These are phyloP conservation scores for Nephrotoma appendiculata DNA, from an alignment of 2,888 invertebrate genomes.

Conservation along the genomic window DNA sequence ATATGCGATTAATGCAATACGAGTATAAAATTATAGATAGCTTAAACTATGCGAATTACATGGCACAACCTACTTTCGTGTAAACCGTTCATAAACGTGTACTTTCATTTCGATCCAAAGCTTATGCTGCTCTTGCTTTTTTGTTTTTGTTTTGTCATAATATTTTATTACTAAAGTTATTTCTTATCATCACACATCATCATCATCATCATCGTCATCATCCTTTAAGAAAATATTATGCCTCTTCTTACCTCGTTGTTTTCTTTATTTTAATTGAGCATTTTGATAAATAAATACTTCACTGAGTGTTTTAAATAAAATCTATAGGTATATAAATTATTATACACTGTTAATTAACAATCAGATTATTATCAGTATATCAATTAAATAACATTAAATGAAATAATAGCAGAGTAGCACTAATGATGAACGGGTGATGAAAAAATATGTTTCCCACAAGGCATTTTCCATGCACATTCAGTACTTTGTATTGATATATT, in stretches of 20 bases:
- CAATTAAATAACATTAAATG: not conserved
- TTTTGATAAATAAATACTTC: not conserved
- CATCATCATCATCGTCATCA: not conserved
- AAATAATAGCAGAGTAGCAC: not conserved
- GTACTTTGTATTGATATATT: not conserved
- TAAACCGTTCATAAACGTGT: not conserved
- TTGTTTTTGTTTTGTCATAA: not conserved
- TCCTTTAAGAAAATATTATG: not conserved
- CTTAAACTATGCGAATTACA: not conserved
- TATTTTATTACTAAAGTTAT: not conserved
- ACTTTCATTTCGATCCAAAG: not conserved
- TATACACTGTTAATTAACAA: not conserved
- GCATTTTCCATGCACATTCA: too few species aligned
- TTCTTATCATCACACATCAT: not conserved
- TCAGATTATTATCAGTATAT: not conserved
- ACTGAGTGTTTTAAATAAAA: not conserved
- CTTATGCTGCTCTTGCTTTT: not conserved
- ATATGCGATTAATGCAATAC: not conserved
- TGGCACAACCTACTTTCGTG: not conserved
- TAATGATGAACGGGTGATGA: not conserved
- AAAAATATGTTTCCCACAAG: too few species aligned
- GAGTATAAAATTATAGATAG: not conserved
- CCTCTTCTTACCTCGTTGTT: not conserved
- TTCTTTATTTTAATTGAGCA: not conserved
- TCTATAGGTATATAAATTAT: not conserved